Evolutionary conservation across 1,140 invertebrate genomes (phyloP), one percentile per base, ranked within the genome.

Genomic region (Diorhabda sublineata): DNA sequence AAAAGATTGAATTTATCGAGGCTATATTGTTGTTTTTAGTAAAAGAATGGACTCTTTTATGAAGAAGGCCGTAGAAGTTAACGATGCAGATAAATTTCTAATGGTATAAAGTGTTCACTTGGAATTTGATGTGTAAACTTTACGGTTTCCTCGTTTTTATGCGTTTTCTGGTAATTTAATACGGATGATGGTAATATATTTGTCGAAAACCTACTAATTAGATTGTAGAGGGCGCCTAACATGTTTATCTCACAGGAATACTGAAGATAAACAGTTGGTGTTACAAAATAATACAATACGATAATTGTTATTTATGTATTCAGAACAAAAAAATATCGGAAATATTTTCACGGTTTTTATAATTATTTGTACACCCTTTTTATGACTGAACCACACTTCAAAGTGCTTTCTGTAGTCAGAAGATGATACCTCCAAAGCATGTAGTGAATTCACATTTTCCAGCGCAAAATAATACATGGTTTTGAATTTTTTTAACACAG

Each of bases 171-270:
- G 47, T 52, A 52, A n/a, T 52, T 52, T 8, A 52, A 52, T 52
- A 52, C 47, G 47, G n/a, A n/a, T 52, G 47, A 52, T 52, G n/a
- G n/a, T n/a, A n/a, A 52, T 52, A 52, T 52, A 52, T 52, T 52
- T 52, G 47, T 52, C 47, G n/a, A n/a, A 52, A 52, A 52, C 6
- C 4, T 52, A 52, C 47, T 52, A 52, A 52, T 52, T 52, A n/a
- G 6, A 4, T 52, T 52, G 47, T 6, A 8, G 47, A 52, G 47
- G 47, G 47, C 47, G 47, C 47, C 47, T 52, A 26, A 52, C 47
- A 52, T 52, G 47, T 52, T 52, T 52, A 52, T n/a, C n/a, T 52
- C 26, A 26, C 26, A 26, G 1, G 26, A 26, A 26, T 26, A 26
- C 26, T 26, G 26, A 26, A 1, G 26, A 26, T 26, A 26, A 26